Base-by-base conservation (phyloP, 2,888 invertebrate genomes). In the Alsophila aescularia region DNA sequence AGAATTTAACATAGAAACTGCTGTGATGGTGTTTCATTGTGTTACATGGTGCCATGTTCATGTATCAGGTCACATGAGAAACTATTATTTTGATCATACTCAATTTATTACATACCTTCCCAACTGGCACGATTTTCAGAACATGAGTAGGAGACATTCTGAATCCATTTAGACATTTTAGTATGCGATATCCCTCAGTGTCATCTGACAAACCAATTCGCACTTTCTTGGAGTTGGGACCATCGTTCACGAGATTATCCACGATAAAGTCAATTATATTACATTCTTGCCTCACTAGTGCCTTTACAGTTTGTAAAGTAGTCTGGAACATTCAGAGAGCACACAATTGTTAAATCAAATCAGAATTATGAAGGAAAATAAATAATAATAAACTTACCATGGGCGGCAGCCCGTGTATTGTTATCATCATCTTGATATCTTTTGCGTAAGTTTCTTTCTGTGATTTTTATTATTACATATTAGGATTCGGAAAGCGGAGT, bases 401-500 rank as follows among this genome's bases (percentile, higher is more conserved):
- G 47, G 67, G 50, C 42, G 88, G 87, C 55, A 90, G 73, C 56
- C 89, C 88, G 55, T 79, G 81, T 58, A 89, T 83, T 70, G 83
- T 85, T 70, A 88, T 57, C 87, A 90, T 84, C 87, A 90, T 90
- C 64, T 84, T 87, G 73, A 51, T 32, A 48, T 18, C 9, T 15
- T 60, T 29, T 1, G n/a, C 21, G 1, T n/a, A 18, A 37, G n/a
- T 18, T 37, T 29, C 29, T 29, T 29, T 3, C 10, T n/a, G 29
- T n/a, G 14, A 21, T 2, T 4, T 16, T 36, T 5, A 8, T n/a
- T 31, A 0, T 15, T 18, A 50, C 13, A 7, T 29, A 6, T 15
- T 9, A 18, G 5, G 3, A 24, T 16, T 10, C 29, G 2, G 4
- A 2, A 29, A 1, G 29, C 29, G 10, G n/a, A n/a, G n/a, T 29